A percentile compares a stretch with the other conserved stretches of the same genome.
Conservation (phyloP, 2,797 vertebrate species). For the Percopsis omiscomaycus region DNA sequence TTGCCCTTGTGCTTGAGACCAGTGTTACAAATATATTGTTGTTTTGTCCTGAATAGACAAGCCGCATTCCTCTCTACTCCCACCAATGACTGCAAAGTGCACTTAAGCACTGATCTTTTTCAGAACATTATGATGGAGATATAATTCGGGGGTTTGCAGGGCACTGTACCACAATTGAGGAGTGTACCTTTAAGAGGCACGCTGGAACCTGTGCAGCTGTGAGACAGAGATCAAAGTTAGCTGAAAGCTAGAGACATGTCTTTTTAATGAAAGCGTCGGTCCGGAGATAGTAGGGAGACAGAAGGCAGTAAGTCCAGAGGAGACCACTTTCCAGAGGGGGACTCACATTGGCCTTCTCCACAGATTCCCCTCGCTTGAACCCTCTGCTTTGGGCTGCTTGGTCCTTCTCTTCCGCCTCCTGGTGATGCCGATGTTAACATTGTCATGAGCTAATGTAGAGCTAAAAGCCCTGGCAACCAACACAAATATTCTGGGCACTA, state of each 20-base stretch:
- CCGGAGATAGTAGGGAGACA: neutral
- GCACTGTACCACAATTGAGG: too few relatives aligned
- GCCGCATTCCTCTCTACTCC: too few relatives aligned
- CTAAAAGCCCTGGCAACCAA: neutral
- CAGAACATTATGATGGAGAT: too few relatives aligned
- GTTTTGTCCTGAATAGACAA: too few relatives aligned
- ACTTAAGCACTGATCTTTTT: too few relatives aligned
- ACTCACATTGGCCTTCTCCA: constrained; percentile 86
- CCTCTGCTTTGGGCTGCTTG: constrained; percentile 65
- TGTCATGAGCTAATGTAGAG: constrained; percentile 13
- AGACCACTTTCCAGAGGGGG: constrained; percentile 26
- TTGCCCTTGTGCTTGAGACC: too few relatives aligned
- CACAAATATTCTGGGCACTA: neutral
- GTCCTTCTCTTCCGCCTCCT: constrained; percentile 76
- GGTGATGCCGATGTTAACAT: constrained; percentile 49
- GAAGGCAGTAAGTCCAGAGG: constrained; percentile 18
- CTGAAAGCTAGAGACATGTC: neutral
- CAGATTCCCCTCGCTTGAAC: constrained; percentile 78
- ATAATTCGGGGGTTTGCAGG: too few relatives aligned
- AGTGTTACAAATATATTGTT: too few relatives aligned
- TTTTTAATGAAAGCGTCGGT: neutral
- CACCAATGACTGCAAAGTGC: too few relatives aligned
- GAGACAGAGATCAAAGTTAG: too few relatives aligned
- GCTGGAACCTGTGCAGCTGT: too few relatives aligned
- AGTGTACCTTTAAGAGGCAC: too few relatives aligned